Evolutionary conservation across 2,888 invertebrate species (phyloP), one percentile per base, ranked within the genome.

Genomic region (Glaucopsyche alexis): DNA sequence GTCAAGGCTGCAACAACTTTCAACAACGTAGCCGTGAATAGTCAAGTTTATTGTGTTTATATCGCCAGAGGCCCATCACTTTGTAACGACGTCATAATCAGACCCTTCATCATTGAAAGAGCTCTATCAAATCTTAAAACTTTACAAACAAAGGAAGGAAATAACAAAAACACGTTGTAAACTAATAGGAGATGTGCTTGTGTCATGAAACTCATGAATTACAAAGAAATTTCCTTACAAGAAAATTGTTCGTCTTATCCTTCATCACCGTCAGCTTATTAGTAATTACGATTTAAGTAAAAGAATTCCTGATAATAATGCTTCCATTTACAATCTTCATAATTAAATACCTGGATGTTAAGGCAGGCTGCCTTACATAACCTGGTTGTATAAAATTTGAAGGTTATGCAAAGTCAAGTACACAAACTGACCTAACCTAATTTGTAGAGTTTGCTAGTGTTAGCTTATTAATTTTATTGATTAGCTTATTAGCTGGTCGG

Each of bases 1-100:
- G 74, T 72, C 77, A 77, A 77, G 76, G 77, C 72, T 67, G 60
- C 14, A n/a, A 49, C 74, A 75, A 77, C 77, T 77, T 77, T 77
- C 75, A 74, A 77, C 45, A 42, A 49, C 69, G 19, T 11, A 19
- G 47, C 49, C 65, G 19, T 6, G 11, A 60, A 11, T 60, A 19
- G 9, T 60, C 55, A 60, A 60, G 60, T 38, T 60, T 60, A 38
- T 29, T 14, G 60, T 60, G 60, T 60, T 29, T 14, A 4, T 60
- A 60, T 29, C 29, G 60, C 19, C 47, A 13, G 13, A 47, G 19
- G 29, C 29, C 60, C 60, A 60, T 60, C 60, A 60, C 29, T 60
- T 38, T 60, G 14, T 60, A 11, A 29, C 13, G 60, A 38, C 29
- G 60, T 38, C 60, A 38, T 60, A 13, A 60, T 60, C 29, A 19